Conservation (phyloP, 2,113 vertebrate species). For the Monopterus albus region DNA sequence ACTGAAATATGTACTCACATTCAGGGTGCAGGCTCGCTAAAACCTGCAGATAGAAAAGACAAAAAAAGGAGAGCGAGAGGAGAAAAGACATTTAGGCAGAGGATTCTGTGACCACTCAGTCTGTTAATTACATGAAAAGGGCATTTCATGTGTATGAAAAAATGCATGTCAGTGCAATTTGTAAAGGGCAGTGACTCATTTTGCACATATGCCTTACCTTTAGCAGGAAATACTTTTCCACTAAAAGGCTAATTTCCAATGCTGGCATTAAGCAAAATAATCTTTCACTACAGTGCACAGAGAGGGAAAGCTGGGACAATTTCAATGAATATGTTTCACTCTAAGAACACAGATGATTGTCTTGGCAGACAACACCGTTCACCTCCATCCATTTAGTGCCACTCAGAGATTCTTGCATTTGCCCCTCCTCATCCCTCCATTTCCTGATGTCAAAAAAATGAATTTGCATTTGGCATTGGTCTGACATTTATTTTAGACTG, state of each 20-base stretch:
- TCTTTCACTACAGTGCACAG: neutral
- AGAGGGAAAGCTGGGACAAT: neutral
- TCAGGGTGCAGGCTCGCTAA: constrained; percentile 80
- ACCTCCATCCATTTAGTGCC: neutral
- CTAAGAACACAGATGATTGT: constrained; percentile 12
- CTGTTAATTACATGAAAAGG: constrained; percentile 5
- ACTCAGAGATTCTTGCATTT: constrained; percentile 1
- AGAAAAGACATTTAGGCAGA: neutral
- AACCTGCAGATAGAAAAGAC: constrained; percentile 55
- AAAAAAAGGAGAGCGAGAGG: neutral
- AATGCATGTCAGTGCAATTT: neutral
- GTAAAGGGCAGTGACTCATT: constrained; percentile 13
- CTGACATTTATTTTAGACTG: constrained; percentile 14
- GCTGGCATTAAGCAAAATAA: constrained; percentile 14
- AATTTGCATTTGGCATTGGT: constrained; percentile 23
- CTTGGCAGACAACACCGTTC: neutral
- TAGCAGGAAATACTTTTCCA: constrained; percentile 1
- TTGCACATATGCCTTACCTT: neutral
- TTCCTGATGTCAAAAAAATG: constrained; percentile 8
- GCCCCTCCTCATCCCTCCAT: neutral
- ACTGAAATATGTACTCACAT: constrained; percentile 82
- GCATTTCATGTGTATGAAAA: neutral
- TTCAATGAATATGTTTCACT: constrained; percentile 14
- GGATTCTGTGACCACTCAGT: neutral
- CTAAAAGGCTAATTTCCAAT: neutral